Conservation (phyloP, 2,113 vertebrate species). For the Chionomys nivalis region DNA sequence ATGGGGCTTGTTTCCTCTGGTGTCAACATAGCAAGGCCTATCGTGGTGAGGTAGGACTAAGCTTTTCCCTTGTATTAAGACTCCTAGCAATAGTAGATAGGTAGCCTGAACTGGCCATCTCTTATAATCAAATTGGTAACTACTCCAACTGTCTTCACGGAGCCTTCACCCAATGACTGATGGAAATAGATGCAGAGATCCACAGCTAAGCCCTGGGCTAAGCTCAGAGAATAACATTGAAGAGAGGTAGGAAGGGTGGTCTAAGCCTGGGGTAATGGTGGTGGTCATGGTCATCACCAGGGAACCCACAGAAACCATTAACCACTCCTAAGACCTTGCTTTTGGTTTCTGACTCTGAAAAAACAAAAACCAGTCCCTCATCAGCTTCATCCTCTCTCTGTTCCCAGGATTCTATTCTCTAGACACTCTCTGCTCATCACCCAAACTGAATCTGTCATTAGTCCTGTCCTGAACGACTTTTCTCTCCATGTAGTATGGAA, state of each 20-base stretch:
- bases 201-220: background rate
- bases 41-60: background rate
- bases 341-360: background rate
- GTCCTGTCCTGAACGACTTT: background rate
- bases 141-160: background rate
- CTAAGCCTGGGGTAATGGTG: no score
- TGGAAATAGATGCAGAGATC: background rate
- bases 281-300: background rate
- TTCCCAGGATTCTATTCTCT: background rate
- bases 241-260: background rate
- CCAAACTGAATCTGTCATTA: background rate
- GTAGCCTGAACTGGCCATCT: background rate
- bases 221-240: background rate
- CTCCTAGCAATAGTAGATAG: background rate
- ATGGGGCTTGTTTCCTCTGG: background rate
- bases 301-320: background rate
- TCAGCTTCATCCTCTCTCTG: background rate
- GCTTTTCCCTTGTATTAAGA: background rate
- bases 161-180: background rate
- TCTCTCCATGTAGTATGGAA: background rate
- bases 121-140: background rate
- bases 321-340: background rate
- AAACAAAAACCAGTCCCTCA: background rate
- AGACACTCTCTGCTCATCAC: background rate
- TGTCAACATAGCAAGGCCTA: background rate